Conservation (phyloP, 2,113 vertebrate genomes). For the Crotalus helleri region DNA sequence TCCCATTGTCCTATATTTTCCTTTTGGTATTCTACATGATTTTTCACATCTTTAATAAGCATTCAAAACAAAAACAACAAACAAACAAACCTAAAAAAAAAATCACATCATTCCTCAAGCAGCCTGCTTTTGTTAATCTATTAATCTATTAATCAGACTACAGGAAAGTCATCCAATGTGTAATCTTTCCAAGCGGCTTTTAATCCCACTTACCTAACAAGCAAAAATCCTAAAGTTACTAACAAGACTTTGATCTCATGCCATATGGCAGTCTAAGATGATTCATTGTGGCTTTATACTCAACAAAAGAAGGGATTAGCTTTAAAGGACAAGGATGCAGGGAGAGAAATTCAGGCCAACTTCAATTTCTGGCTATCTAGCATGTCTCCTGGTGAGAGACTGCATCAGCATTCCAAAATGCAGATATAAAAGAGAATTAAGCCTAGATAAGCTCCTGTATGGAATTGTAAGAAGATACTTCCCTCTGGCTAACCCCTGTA, state of each 20-base stretch:
- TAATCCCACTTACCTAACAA: fast-evolving
- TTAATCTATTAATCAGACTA: background rate
- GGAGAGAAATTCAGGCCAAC: background rate
- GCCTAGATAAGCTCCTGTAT: background rate
- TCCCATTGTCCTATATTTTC: background rate
- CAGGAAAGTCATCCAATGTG: no score
- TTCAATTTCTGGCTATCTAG: background rate
- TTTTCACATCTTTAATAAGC: background rate
- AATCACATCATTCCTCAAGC: background rate
- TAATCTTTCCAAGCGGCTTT: background rate
- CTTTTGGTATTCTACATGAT: background rate
- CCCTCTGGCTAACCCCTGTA: constrained; percentile 8
- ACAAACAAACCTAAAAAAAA: background rate
- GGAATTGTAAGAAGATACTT: background rate
- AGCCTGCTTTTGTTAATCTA: background rate
- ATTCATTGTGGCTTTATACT: background rate
- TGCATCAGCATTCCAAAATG: background rate
- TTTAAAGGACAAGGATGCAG: constrained; percentile 8
- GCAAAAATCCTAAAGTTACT: background rate
- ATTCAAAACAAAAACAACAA: background rate
- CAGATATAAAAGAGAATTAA: background rate
- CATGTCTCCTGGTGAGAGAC: background rate
- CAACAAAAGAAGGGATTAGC: constrained; percentile 6
- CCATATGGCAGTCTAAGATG: background rate
- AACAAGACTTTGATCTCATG: background rate